A percentile compares a stretch with the other conserved stretches of the same genome.
Conservation (phyloP, 2,888 invertebrate species). For the Hirudinaria manillensis region DNA sequence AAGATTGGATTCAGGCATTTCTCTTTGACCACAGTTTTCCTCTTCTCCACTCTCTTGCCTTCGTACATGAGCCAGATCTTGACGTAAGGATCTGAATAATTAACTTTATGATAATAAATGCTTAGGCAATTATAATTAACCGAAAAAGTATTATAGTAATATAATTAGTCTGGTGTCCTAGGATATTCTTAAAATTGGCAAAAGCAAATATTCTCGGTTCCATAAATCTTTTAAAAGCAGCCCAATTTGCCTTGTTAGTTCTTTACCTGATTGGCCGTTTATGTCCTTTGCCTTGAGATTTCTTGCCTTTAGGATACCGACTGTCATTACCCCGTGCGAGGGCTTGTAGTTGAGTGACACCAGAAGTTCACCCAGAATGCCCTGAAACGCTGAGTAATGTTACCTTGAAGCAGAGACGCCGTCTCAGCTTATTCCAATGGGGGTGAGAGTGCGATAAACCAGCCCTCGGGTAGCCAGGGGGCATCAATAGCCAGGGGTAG, state of each 20-base stretch:
- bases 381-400: slow-evolving; percentile 29
- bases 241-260: neutral
- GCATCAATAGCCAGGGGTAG: too few relatives aligned
- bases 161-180: too few relatives aligned
- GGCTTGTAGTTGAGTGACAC: slow-evolving; percentile 91
- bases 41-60: slow-evolving; percentile 87
- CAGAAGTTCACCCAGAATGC: slow-evolving; percentile 55
- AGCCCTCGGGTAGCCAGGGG: too few relatives aligned
- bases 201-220: too few relatives aligned
- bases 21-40: slow-evolving; percentile 71
- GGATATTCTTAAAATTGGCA: too few relatives aligned
- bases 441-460: too few relatives aligned
- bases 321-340: slow-evolving; percentile 82
- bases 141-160: too few relatives aligned
- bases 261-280: slow-evolving; percentile 64
- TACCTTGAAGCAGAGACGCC: too few relatives aligned
- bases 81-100: slow-evolving; percentile 80
- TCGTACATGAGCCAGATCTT: slow-evolving; percentile 94
- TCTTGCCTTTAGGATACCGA: slow-evolving; percentile 82
- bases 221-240: too few relatives aligned
- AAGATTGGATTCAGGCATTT: slow-evolving; percentile 84
- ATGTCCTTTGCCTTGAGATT: slow-evolving; percentile 93
- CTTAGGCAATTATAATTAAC: too few relatives aligned
- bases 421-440: too few relatives aligned
- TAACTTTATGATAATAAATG: neutral